A percentile compares a stretch with the other conserved stretches of the same genome.
Conservation (phyloP, 2,797 vertebrate species). For the Gymnothorax javanicus region DNA sequence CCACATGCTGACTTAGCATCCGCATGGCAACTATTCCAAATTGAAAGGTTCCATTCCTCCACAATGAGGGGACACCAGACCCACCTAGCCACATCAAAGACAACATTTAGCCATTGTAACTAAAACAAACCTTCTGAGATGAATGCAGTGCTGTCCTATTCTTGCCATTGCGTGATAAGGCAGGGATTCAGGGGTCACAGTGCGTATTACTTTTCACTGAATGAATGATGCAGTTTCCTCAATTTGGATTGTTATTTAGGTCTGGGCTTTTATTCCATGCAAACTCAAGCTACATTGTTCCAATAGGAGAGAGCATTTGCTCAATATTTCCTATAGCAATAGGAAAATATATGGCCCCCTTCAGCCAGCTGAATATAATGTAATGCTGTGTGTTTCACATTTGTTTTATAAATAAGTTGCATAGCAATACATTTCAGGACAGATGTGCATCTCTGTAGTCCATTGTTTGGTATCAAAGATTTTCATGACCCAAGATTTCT, state of each 20-base stretch:
- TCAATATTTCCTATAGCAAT: slow-evolving; percentile 1
- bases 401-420: no score
- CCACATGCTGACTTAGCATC: neutral
- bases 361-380: neutral
- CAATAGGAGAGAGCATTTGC: neutral
- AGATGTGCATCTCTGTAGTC: neutral
- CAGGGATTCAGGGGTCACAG: neutral
- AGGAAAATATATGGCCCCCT: neutral
- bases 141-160: neutral
- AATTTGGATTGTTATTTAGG: neutral
- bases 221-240: neutral
- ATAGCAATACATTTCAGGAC: neutral
- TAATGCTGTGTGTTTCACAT: no score
- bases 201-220: neutral
- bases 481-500: neutral
- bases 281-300: neutral
- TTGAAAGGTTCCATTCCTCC: neutral
- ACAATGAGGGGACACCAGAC: neutral
- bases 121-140: neutral
- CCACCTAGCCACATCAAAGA: slow-evolving; percentile 12
- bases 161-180: neutral
- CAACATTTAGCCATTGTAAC: neutral
- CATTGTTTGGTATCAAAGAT: neutral
- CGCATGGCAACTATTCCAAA: neutral
- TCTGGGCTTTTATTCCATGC: neutral